These are phyloP conservation scores for Polypterus bichir DNA, from an alignment of 2,113 vertebrate species.

Conservation along the genomic window DNA sequence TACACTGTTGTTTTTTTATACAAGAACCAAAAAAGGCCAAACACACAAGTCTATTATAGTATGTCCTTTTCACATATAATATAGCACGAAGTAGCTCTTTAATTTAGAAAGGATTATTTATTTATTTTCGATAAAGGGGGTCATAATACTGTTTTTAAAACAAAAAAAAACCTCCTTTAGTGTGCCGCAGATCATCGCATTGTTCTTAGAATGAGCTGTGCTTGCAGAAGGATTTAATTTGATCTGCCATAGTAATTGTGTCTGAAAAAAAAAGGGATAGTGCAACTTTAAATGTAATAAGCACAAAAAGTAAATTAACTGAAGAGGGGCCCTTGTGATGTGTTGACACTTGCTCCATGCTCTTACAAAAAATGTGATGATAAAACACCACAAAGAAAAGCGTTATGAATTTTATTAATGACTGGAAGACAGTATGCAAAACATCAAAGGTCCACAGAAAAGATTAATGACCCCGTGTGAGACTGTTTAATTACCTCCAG, in stretches of 20 bases:
- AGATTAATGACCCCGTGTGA: constrained; percentile 99
- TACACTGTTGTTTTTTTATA: no score
- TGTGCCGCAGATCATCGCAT: constrained; percentile 46
- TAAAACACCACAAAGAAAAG: constrained; percentile 97
- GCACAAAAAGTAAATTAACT: constrained; percentile 77
- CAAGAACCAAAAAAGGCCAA: no score
- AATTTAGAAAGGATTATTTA: no score
- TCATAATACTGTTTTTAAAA: constrained; percentile 53
- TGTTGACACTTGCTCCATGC: constrained; percentile 92
- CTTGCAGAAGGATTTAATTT: constrained; percentile 63
- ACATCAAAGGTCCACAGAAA: constrained; percentile 99
- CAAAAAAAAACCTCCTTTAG: constrained; percentile 43
- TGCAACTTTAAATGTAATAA: constrained; percentile 72
- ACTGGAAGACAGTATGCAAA: constrained; percentile 99
- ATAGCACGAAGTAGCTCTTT: no score
- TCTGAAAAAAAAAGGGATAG: constrained; percentile 28
- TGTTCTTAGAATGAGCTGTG: constrained; percentile 58
- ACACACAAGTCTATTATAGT: no score
- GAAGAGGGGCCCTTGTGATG: constrained; percentile 82
- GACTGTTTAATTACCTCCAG: constrained; percentile 99
- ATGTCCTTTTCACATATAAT: no score
- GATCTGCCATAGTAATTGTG: constrained; percentile 57
- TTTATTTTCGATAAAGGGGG: constrained; percentile 45
- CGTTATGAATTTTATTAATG: constrained; percentile 99
- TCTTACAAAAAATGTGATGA: constrained; percentile 72